Evolutionary conservation across 2,797 vertebrate genomes (phyloP), one percentile per base, ranked within the genome.

Genomic region (Moxostoma hubbsi): DNA sequence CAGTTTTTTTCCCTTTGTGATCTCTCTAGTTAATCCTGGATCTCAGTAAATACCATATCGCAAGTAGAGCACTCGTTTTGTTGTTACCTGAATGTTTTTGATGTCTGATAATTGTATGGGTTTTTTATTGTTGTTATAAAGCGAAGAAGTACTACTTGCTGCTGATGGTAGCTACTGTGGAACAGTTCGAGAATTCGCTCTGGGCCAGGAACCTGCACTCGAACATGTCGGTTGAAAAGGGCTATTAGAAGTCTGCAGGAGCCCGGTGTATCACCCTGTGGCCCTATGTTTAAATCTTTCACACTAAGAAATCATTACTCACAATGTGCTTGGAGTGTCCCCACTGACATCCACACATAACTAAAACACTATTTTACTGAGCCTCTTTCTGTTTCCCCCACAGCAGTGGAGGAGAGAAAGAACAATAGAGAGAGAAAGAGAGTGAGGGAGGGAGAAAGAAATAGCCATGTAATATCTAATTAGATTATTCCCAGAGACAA

Each of bases 261-360:
- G 57, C 50, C 16, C 45, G 9, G 18, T 12, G 58, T 15, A 16
- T 18, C 47, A 51, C 4, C 53, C n/a, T 0, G 10, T 57, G 51
- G 72, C 18, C 45, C 9, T 18, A 4, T 51, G 62, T 73, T 82
- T 59, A 57, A 73, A 45, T 65, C 55, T 76, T 77, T 63, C 65
- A 80, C 47, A 72, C 69, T 59, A 50, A 82, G 64, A 72, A 81
- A 76, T 76, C 72, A 78, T 77, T 81, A 78, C 57, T 76, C 78
- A 73, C 73, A 59, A 47, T 43, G 36, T 67, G 69, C 74, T 49
- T 51, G 51, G 15, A 66, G 78, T 55, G 24, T 69, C 64, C 75
- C 54, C 50, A 13, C 45, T 64, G 16, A 77, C 57, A 71, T 36
- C 58, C 57, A 7, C 36, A 77, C 55, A 47, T 58, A 11, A 63